Conservation (phyloP, 2,113 vertebrate genomes). For the Cariama cristata region DNA sequence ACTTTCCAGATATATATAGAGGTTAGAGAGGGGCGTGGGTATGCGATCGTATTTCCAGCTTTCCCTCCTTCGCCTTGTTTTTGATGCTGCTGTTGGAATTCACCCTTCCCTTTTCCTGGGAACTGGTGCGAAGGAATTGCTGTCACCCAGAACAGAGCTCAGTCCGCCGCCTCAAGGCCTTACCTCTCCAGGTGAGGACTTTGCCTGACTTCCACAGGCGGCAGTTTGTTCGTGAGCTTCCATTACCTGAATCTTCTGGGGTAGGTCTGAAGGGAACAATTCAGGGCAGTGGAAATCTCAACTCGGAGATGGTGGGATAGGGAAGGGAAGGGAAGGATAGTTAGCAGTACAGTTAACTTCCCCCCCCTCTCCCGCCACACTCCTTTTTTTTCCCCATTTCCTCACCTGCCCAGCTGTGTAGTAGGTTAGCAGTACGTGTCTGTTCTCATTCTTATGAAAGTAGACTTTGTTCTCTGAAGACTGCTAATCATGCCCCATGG, state of each 20-base stretch:
- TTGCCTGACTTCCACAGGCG: not conserved
- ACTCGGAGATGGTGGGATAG: not conserved
- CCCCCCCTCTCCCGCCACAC: not conserved
- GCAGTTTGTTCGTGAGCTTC: not conserved
- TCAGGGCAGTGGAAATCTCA: not conserved
- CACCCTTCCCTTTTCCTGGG: not conserved
- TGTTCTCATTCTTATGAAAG: slow-evolving; percentile 82
- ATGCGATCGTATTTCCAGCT: not conserved
- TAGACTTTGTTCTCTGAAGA: slow-evolving; percentile 84
- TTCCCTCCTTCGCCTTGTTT: slow-evolving; percentile 23
- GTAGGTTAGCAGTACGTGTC: slow-evolving; percentile 74
- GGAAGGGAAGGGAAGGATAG: not conserved
- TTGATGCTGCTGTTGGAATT: slow-evolving; percentile 17
- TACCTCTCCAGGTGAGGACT: not conserved
- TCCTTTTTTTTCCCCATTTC: slow-evolving; percentile 25
- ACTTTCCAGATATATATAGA: not conserved
- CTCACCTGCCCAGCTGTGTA: slow-evolving; percentile 72
- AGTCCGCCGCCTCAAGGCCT: not conserved
- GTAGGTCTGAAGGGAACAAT: not conserved
- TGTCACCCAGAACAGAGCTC: not conserved
- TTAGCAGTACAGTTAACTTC: slow-evolving; percentile 16
- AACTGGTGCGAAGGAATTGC: not conserved
- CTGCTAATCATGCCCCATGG: slow-evolving; percentile 83
- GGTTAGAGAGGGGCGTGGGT: not conserved
- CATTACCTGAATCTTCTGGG: not conserved